Percentiles rank a stretch among this genome's conserved stretches.
Conservation (phyloP, 2,888 invertebrate species). For the Acrobasis consociella region DNA sequence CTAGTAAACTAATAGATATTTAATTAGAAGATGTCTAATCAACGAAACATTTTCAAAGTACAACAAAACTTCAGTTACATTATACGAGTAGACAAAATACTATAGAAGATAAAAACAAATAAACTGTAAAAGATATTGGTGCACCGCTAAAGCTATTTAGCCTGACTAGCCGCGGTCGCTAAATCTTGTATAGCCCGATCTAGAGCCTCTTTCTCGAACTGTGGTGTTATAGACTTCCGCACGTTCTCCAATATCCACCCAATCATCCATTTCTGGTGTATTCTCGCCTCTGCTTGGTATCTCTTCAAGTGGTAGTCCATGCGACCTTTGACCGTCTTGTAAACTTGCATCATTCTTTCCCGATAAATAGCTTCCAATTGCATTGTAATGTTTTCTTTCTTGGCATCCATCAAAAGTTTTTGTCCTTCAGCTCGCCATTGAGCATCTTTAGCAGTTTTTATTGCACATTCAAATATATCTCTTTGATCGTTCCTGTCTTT, state of each 20-base stretch:
- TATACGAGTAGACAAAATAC: no score
- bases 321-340: conserved; percentile 85
- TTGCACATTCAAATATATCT: conserved; percentile 64
- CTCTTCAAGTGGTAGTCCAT: conserved; percentile 95
- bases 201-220: conserved; percentile 93
- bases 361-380: conserved; percentile 97
- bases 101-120: not conserved
- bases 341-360: conserved; percentile 80
- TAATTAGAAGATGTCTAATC: no score
- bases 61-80: no score
- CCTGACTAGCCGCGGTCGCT: conserved; percentile 83
- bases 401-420: conserved; percentile 88
- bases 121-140: not conserved
- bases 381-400: conserved; percentile 94
- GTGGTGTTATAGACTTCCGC: conserved; percentile 88
- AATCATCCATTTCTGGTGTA: conserved; percentile 96
- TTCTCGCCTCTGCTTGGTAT: conserved; percentile 87
- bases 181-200: conserved; percentile 93
- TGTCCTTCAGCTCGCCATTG: conserved; percentile 91
- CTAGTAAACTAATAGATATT: no score
- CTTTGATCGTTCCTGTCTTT: conserved; percentile 78
- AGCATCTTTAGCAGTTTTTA: conserved; percentile 85
- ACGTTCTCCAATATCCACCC: conserved; percentile 95
- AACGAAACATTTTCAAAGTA: no score
- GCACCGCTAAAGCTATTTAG: conserved; percentile 3